These are phyloP conservation scores for Amitus sp. DNA, from an alignment of 2,888 invertebrate species.

Conservation along the genomic window DNA sequence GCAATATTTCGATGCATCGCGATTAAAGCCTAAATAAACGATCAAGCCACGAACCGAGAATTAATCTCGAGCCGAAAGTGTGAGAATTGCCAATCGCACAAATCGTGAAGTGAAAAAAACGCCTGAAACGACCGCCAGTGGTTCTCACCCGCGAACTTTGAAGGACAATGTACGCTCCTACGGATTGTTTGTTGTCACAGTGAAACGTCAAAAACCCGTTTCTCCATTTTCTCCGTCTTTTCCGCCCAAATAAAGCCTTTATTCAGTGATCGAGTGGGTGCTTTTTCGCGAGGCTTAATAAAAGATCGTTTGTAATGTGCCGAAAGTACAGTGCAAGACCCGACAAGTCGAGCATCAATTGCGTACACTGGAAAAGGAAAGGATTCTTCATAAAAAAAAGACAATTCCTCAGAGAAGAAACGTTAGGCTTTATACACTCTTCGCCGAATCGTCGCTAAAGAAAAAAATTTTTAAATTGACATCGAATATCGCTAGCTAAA, in stretches of 20 bases:
- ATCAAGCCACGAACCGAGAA: too few species aligned
- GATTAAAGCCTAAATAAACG: conserved; percentile 26
- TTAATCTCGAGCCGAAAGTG: too few species aligned
- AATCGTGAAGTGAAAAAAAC: too few species aligned
- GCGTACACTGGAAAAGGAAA: conserved; percentile 86
- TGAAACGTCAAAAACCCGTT: conserved; percentile 40
- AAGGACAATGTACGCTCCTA: conserved; percentile 54
- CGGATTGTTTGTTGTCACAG: conserved; percentile 62
- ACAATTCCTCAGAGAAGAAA: conserved; percentile 91
- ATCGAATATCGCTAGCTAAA: too few species aligned
- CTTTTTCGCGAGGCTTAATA: conserved; percentile 37
- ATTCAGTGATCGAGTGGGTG: conserved; percentile 15
- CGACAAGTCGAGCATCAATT: conserved; percentile 70
- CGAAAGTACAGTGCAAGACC: conserved; percentile 58
- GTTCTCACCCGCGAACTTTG: too few species aligned
- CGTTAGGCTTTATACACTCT: too few species aligned
- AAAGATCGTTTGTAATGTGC: conserved; percentile 62
- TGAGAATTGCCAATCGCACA: too few species aligned
- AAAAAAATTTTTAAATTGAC: too few species aligned
- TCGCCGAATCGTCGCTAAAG: too few species aligned
- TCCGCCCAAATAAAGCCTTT: too few species aligned
- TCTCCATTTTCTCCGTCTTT: conserved; percentile 8
- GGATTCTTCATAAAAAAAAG: conserved; percentile 88
- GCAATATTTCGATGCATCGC: too few species aligned
- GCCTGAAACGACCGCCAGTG: too few species aligned